Base-by-base conservation (phyloP, 2,888 invertebrate genomes). In the Diachrysia chrysitis region DNA sequence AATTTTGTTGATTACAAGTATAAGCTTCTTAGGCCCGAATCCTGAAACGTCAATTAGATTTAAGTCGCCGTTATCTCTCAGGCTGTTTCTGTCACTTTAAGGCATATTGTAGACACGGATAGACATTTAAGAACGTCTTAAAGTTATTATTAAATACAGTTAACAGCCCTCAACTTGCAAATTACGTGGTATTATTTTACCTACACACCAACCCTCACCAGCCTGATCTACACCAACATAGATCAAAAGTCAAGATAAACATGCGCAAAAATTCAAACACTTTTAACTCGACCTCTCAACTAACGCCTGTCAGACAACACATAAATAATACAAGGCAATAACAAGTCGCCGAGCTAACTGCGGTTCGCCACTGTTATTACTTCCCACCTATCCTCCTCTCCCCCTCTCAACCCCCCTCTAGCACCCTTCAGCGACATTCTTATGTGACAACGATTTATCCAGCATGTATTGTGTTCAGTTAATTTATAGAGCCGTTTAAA, bases 391-490 rank as follows among this genome's bases (percentile, higher is more conserved):
- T 75, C 90, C 84, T 77, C 79, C 58, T 74, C 82, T 90, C 84
- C 79, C 78, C 48, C 19, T 19, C 48, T 1, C 48, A 0, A 2
- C 2, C 90, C 83, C 79, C 79, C 42, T 42, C n/a, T n/a, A 42
- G 73, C 84, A 80, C 82, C 85, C 89, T 91, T 92, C 92, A 92
- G 90, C 91, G 92, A 91, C 93, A 94, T 94, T 95, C 94, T 94
- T 93, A 93, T 92, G 94, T 94, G 94, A 94, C 94, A 93, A 90
- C 94, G 93, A 94, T 95, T 94, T 94, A 95, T 95, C 93, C 93
- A 81, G 82, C 90, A 86, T 94, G 93, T 94, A 94, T 94, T 94
- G 94, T 94, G 87, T 88, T 76, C 83, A 85, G 81, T 90, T 92
- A 93, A 94, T 94, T 94, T 94, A 94, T 93, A 76, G 87, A 88